A percentile compares a stretch with the other conserved stretches of the same genome.
Evolutionary conservation across 2,888 invertebrate genomes (phyloP).

Genomic region (Pardosa pseudoannulata): DNA sequence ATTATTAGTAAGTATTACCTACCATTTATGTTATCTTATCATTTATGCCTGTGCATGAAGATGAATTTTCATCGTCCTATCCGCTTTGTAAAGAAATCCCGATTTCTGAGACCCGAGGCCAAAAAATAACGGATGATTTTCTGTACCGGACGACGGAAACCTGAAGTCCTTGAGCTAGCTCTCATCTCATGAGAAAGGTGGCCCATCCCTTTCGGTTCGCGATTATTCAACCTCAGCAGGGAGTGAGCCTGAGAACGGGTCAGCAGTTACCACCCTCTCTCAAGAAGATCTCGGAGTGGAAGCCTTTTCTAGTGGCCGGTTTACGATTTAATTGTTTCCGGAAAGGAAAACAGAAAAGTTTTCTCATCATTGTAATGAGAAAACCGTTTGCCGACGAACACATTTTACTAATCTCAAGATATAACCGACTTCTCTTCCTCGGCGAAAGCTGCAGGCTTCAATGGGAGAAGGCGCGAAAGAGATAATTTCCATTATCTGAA

Average conservation of each 20-base stretch:
- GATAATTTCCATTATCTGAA: no score
- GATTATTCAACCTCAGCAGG: background rate
- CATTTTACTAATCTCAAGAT: background rate
- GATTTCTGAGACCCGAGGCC: no score
- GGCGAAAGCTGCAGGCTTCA: no score
- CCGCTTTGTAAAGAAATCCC: no score
- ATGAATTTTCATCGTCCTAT: no score
- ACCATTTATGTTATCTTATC: no score
- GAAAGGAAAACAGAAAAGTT: background rate
- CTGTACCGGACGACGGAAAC: background rate
- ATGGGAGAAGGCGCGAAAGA: no score
- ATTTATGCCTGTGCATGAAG: no score
- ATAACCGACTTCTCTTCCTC: background rate
- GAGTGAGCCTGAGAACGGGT: slow-evolving; percentile 6
- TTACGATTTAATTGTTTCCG: background rate
- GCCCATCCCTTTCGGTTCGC: background rate
- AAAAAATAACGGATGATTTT: no score
- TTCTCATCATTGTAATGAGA: background rate
- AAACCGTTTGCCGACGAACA: background rate
- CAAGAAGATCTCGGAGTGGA: background rate
- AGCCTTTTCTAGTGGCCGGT: background rate
- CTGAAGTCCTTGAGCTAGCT: slow-evolving; percentile 1
- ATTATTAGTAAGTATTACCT: no score
- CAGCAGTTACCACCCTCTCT: slow-evolving; percentile 4
- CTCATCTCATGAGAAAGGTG: background rate